Conservation (phyloP, 2,797 vertebrate genomes). For the Enteromius viviparus region DNA sequence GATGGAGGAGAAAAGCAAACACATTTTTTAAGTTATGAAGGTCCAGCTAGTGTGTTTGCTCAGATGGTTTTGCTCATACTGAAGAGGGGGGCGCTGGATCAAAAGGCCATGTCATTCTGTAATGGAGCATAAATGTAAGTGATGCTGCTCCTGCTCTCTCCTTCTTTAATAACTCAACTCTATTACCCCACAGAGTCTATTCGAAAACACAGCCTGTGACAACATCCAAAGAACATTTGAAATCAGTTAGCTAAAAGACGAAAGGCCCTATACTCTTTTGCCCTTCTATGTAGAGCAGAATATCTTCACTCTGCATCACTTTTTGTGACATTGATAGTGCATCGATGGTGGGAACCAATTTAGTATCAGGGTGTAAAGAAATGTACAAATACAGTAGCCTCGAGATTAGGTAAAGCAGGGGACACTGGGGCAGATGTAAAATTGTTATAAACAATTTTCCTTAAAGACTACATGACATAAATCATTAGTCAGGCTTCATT, state of each 20-base stretch:
- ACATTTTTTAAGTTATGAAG: constrained; percentile 75
- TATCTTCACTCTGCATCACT: constrained; percentile 13
- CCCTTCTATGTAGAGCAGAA: constrained; percentile 5
- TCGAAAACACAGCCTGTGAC: constrained; percentile 74
- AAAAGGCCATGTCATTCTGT: constrained; percentile 77
- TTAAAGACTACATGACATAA: background rate
- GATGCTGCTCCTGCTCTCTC: constrained; percentile 73
- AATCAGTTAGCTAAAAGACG: constrained; percentile 60
- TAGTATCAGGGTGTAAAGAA: background rate
- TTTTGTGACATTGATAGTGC: constrained; percentile 9
- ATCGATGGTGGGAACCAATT: background rate
- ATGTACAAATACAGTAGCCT: constrained; percentile 1
- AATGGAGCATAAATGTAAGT: constrained; percentile 78
- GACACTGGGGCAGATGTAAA: background rate
- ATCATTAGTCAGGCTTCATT: background rate
- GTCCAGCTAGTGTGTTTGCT: constrained; percentile 77
- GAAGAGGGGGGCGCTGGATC: constrained; percentile 69
- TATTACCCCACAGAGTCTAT: constrained; percentile 72
- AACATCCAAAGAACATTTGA: constrained; percentile 68
- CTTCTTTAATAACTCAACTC: constrained; percentile 76
- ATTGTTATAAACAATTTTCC: too few relatives aligned
- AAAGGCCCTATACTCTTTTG: constrained; percentile 33
- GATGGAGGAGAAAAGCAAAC: constrained; percentile 63
- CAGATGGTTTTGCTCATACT: constrained; percentile 79
- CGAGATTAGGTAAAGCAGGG: background rate